A percentile compares a stretch with the other conserved stretches of the same genome.
These are phyloP conservation scores for Melolontha melolontha DNA, from an alignment of 2,888 invertebrate genomes.

Conservation along the genomic window DNA sequence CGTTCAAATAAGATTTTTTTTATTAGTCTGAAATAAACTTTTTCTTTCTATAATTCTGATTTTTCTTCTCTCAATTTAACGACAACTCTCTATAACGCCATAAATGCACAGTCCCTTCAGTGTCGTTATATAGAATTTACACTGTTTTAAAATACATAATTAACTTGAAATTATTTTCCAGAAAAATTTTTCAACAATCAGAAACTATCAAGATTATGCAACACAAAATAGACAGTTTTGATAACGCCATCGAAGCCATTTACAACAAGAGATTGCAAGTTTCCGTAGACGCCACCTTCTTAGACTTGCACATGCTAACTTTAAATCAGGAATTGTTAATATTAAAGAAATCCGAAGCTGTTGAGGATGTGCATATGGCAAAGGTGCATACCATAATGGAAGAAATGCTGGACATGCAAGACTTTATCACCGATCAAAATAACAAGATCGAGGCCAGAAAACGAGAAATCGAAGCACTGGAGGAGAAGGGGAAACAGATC, in stretches of 20 bases:
- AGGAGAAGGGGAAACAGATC: constrained; percentile 66
- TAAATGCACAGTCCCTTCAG: too few relatives aligned
- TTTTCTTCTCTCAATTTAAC: too few relatives aligned
- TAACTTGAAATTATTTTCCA: constrained; percentile 48
- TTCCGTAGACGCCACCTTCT: constrained; percentile 70
- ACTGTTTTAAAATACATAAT: constrained; percentile 51
- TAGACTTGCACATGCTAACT: constrained; percentile 75
- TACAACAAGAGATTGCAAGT: constrained; percentile 71
- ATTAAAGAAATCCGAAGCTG: constrained; percentile 78
- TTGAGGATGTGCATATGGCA: constrained; percentile 74
- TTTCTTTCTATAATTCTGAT: too few relatives aligned
- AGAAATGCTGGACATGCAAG: constrained; percentile 68
- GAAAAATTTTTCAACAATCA: constrained; percentile 76
- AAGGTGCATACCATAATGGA: constrained; percentile 56
- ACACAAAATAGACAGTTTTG: constrained; percentile 73
- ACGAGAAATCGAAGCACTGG: constrained; percentile 63
- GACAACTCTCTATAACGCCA: too few relatives aligned
- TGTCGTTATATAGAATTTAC: too few relatives aligned
- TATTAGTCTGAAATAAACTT: too few relatives aligned
- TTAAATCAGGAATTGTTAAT: constrained; percentile 81
- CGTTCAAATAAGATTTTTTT: too few relatives aligned
- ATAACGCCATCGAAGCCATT: constrained; percentile 71
- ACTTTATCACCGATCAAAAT: constrained; percentile 67
- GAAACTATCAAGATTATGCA: constrained; percentile 72
- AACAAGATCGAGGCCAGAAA: constrained; percentile 68